These are phyloP conservation scores for Thalpophila matura DNA, from an alignment of 2,888 invertebrate genomes.

Conservation along the genomic window DNA sequence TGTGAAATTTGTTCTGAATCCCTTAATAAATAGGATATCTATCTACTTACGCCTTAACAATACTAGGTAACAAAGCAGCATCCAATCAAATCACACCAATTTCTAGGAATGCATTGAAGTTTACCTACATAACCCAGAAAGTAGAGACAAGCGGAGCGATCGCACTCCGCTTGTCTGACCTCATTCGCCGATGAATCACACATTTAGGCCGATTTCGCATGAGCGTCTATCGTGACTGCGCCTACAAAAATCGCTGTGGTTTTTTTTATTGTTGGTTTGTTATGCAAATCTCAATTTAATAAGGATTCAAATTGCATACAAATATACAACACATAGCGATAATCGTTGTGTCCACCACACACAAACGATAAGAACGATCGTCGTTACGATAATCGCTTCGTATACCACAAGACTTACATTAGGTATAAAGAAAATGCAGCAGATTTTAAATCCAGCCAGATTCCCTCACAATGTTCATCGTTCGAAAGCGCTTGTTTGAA, in stretches of 20 bases:
- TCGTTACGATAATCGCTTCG: too few relatives aligned
- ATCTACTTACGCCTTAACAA: not conserved
- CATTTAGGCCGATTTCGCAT: slow-evolving; percentile 28
- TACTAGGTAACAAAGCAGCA: not conserved
- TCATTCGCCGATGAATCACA: slow-evolving; percentile 67
- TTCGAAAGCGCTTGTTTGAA: not conserved
- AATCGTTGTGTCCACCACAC: too few relatives aligned
- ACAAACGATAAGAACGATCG: too few relatives aligned
- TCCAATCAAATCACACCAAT: slow-evolving; percentile 33
- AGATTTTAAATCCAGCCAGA: too few relatives aligned
- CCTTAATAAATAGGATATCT: not conserved
- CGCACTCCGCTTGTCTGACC: slow-evolving; percentile 65
- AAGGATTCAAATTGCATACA: too few relatives aligned
- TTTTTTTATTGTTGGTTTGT: not conserved
- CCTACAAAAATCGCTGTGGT: not conserved
- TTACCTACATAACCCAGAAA: slow-evolving; percentile 61
- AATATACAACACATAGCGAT: too few relatives aligned
- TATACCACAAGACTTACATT: too few relatives aligned
- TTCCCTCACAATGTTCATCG: too few relatives aligned
- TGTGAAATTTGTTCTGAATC: not conserved
- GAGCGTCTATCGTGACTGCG: not conserved
- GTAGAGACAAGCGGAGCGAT: slow-evolving; percentile 46
- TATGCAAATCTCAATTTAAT: too few relatives aligned
- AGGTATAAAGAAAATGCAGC: too few relatives aligned
- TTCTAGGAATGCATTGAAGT: slow-evolving; percentile 51